phyloP scores from a whole-genome alignment of 1,140 invertebrate genomes.

The Mycetomoellerius zeteki region DNA sequence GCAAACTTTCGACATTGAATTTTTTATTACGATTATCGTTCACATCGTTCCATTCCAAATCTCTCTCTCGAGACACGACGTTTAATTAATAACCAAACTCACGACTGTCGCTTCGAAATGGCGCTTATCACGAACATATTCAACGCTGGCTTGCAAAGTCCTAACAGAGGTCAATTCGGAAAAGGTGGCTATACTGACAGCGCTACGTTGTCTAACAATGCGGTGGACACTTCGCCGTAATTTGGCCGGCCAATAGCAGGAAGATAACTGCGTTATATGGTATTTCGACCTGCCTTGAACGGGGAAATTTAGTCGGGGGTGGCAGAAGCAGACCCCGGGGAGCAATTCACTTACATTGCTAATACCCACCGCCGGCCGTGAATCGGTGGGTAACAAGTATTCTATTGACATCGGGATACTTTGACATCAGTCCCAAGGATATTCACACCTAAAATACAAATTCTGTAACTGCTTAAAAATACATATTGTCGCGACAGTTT shows the following conservation, averaged over 20 bases:
- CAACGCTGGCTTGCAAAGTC: background rate
- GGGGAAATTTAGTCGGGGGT: conserved; percentile 60
- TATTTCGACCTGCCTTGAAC: conserved; percentile 31
- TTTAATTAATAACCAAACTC: conserved; percentile 58
- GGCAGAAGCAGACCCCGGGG: conserved; percentile 50
- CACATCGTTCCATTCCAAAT: background rate
- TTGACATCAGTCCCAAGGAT: conserved; percentile 22
- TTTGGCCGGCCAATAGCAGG: conserved; percentile 55
- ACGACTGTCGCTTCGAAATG: background rate
- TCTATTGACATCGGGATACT: conserved; percentile 68
- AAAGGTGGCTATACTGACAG: conserved; percentile 34
- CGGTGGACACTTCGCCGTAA: conserved; percentile 45
- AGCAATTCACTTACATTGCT: conserved; percentile 71
- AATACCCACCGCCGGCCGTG: conserved; percentile 55
- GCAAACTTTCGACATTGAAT: conserved; percentile 41
- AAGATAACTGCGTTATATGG: conserved; percentile 67
- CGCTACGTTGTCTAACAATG: conserved; percentile 47
- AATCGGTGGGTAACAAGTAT: conserved; percentile 34
- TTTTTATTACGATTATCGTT: conserved; percentile 14
- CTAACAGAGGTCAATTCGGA: conserved; percentile 59
- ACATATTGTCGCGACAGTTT: background rate
- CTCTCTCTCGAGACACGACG: background rate
- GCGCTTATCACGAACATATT: conserved; percentile 46
- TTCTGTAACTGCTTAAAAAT: background rate
- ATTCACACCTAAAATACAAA: conserved; percentile 12